These are phyloP conservation scores for Lithobates sylvaticus DNA, from an alignment of 2,797 vertebrate genomes.

Conservation along the genomic window DNA sequence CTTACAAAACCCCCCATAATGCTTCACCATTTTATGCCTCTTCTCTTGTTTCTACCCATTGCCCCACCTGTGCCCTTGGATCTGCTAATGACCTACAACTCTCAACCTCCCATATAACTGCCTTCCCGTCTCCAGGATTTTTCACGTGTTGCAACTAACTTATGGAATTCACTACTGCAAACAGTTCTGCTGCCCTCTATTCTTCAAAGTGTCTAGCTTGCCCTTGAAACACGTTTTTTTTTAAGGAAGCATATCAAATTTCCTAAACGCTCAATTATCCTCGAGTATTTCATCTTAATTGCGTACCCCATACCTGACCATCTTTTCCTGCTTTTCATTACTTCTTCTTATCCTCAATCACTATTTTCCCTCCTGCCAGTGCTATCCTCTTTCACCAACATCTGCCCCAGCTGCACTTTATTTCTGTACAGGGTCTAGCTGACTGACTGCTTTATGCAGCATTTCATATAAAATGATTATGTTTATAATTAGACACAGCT, in stretches of 20 bases:
- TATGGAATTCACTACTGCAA: not conserved
- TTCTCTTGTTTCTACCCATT: too few species aligned
- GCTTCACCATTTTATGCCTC: too few species aligned
- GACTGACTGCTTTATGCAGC: not conserved
- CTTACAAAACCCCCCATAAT: too few species aligned
- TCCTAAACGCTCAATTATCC: not conserved
- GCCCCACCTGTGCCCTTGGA: too few species aligned
- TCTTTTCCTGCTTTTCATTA: slow-evolving; percentile 12
- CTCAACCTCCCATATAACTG: too few species aligned
- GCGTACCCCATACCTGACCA: slow-evolving; percentile 3
- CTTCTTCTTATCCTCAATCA: slow-evolving; percentile 4
- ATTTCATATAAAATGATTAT: not conserved
- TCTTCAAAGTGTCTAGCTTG: not conserved
- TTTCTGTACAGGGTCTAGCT: not conserved
- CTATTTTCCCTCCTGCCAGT: not conserved
- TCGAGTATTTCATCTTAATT: not conserved
- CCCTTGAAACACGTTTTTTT: not conserved
- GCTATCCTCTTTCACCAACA: slow-evolving; percentile 8
- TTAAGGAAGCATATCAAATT: not conserved
- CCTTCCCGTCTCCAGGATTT: not conserved
- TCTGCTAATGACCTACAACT: too few species aligned
- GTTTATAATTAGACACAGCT: not conserved
- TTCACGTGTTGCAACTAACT: not conserved
- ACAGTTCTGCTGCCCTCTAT: not conserved
- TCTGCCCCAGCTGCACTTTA: slow-evolving; percentile 6